Conservation (phyloP, 1,140 invertebrate species). For the Bombus fervidus region DNA sequence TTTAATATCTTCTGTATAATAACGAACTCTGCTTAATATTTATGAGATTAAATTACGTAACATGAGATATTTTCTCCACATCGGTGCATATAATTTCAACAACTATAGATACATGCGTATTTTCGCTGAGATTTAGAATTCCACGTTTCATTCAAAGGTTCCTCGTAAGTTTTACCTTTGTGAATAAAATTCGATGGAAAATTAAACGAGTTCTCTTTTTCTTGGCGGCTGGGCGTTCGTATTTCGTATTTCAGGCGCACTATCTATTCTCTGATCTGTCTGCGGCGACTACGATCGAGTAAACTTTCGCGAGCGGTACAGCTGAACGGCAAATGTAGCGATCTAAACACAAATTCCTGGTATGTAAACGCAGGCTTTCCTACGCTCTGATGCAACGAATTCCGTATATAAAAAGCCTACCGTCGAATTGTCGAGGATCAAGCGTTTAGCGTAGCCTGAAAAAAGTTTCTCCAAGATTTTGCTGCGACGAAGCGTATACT, state of each 20-base stretch:
- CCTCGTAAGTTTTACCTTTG: neutral
- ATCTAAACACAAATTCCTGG: conserved; percentile 60
- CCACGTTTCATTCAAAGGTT: neutral
- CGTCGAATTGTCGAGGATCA: neutral
- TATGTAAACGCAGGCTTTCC: conserved; percentile 61
- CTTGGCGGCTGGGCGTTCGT: neutral
- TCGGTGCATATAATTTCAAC: no score
- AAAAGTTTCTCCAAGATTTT: neutral
- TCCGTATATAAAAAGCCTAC: conserved; percentile 28
- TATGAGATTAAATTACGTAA: no score
- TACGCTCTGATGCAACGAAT: conserved; percentile 55
- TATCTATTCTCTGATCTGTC: conserved; percentile 27
- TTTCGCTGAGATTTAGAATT: no score
- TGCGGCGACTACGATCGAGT: conserved; percentile 45
- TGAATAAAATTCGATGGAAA: neutral
- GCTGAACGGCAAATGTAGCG: conserved; percentile 65
- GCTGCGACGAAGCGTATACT: no score
- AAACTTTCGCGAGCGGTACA: conserved; percentile 52
- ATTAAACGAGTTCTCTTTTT: neutral
- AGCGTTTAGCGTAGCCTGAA: neutral
- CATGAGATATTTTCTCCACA: rapidly evolving
- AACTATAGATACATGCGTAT: rapidly evolving
- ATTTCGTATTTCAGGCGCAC: no score
- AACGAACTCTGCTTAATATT: neutral
- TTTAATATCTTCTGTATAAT: neutral